phyloP scores from a whole-genome alignment of 2,113 vertebrate genomes.

The Sebastes fasciatus region DNA sequence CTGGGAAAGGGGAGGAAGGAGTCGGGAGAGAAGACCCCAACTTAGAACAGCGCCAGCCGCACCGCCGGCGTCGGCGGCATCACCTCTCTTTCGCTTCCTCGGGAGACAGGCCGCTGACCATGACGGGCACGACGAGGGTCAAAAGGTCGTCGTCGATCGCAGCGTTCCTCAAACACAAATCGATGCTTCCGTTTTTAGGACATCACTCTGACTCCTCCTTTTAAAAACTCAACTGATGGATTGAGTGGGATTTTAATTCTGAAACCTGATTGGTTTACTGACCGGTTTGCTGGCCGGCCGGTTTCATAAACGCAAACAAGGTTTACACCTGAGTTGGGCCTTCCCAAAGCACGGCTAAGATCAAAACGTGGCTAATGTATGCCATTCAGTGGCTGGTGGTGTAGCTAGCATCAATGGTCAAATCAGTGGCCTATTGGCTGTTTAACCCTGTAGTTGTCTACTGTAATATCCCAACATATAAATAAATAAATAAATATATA shows the following conservation, averaged over 20 bases:
- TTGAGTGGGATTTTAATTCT: neutral
- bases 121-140: constrained; percentile 30
- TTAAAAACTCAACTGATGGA: neutral
- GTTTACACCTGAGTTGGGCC: too few relatives aligned
- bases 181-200: constrained; percentile 46
- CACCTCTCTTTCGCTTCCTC: constrained; percentile 45
- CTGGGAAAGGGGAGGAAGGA: neutral
- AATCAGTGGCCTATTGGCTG: too few relatives aligned
- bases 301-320: neutral
- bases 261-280: neutral
- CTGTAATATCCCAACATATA: too few relatives aligned
- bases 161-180: constrained; percentile 82
- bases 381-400: too few relatives aligned
- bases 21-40: fast-evolving
- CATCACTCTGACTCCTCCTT: constrained; percentile 30
- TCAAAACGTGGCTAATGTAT: neutral
- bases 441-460: too few relatives aligned
- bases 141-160: constrained; percentile 82
- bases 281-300: neutral
- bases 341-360: neutral
- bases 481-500: too few relatives aligned
- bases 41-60: constrained; percentile 2
- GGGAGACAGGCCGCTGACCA: neutral
- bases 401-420: too few relatives aligned
- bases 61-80: neutral